phyloP scores from a whole-genome alignment of 2,797 vertebrate species.

The Alca torda region DNA sequence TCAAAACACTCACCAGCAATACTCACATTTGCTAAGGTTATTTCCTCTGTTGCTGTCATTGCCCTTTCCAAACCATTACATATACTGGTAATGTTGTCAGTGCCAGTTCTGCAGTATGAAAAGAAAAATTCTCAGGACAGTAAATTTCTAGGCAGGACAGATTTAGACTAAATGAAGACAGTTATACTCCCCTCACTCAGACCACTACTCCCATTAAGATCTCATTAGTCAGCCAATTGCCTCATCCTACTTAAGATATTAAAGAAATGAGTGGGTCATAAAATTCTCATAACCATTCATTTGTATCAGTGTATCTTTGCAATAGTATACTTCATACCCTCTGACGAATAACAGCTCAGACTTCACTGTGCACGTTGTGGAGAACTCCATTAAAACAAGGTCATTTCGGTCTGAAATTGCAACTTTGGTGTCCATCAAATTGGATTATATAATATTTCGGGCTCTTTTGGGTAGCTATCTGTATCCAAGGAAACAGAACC shows the following conservation, averaged over 20 bases:
- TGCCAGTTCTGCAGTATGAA: not conserved
- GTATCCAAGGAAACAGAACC: not conserved
- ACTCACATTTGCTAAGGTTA: not conserved
- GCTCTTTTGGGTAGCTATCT: not conserved
- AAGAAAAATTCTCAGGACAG: not conserved
- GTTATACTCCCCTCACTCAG: conserved; percentile 15
- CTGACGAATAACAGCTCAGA: conserved; percentile 14
- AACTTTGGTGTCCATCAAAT: not conserved
- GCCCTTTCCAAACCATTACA: not conserved
- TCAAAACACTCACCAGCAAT: not conserved
- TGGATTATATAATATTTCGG: not conserved
- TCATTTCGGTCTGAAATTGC: not conserved
- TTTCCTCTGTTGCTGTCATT: not conserved
- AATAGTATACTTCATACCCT: not conserved
- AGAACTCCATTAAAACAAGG: conserved; percentile 1
- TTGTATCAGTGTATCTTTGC: conserved; percentile 28
- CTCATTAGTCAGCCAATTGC: conserved; percentile 58
- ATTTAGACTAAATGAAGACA: conserved; percentile 34
- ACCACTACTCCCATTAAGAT: conserved; percentile 47
- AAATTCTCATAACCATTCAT: conserved; percentile 50
- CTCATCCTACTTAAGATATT: conserved; percentile 51
- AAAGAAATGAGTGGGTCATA: conserved; percentile 50
- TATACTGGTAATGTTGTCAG: not conserved
- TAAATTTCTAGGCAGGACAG: conserved; percentile 7
- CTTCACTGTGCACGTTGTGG: not conserved